Percentiles rank a stretch among this genome's conserved stretches.
Evolutionary conservation across 1,140 invertebrate genomes (phyloP).

Genomic region (Lepidurus arcticus): DNA sequence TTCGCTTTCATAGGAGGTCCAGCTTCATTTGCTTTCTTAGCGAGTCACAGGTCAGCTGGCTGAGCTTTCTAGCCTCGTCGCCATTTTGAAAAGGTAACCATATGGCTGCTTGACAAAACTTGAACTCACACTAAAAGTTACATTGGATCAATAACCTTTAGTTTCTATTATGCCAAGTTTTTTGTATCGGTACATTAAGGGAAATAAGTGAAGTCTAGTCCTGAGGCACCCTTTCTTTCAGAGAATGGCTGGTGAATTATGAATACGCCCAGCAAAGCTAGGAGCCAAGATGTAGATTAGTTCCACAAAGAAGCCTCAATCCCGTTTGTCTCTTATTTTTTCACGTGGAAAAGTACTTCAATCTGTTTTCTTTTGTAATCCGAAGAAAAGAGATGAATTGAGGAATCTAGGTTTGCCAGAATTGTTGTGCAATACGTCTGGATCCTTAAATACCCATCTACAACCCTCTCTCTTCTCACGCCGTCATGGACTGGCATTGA

Average conservation of each 20-base stretch:
- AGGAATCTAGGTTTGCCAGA: not conserved
- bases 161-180: not conserved
- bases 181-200: not conserved
- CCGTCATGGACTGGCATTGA: too few species aligned
- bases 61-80: not conserved
- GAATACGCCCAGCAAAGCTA: not conserved
- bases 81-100: not conserved
- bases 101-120: not conserved
- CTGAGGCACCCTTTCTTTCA: not conserved
- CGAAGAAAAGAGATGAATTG: not conserved
- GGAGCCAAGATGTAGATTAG: not conserved
- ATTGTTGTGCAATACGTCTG: not conserved
- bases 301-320: not conserved
- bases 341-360: not conserved
- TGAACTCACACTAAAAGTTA: not conserved
- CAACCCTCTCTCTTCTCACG: too few species aligned
- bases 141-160: not conserved
- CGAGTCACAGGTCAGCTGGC: not conserved
- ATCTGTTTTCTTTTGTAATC: not conserved
- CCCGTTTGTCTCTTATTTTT: not conserved
- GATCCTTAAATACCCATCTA: too few species aligned
- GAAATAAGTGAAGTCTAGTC: not conserved
- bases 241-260: not conserved
- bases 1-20: not conserved
- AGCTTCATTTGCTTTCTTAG: conserved; percentile 2